A percentile compares a stretch with the other conserved stretches of the same genome.
Evolutionary conservation across 2,888 invertebrate genomes (phyloP).

Genomic region (Griposia aprilina): DNA sequence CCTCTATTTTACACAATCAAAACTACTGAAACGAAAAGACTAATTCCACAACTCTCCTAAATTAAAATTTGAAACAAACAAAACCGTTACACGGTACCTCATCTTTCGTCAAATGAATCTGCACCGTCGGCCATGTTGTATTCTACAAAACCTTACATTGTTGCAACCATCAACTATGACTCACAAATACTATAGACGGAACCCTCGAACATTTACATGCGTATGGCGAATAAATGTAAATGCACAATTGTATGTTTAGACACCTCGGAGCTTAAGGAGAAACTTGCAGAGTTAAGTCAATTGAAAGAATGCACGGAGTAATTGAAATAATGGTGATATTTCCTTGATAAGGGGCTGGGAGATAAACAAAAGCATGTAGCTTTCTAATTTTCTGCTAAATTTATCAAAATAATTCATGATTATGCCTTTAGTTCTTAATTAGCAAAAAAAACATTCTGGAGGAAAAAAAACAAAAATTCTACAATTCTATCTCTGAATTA

Average conservation of each 20-base stretch:
- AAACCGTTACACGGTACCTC: constrained; percentile 18
- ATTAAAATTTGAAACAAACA: constrained; percentile 40
- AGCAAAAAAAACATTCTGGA: background rate
- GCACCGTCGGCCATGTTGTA: constrained; percentile 30
- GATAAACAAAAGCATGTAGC: background rate
- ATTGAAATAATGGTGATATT: constrained; percentile 34
- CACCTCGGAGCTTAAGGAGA: constrained; percentile 47
- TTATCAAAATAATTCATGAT: background rate
- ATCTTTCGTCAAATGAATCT: constrained; percentile 27
- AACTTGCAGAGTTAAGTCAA: constrained; percentile 42
- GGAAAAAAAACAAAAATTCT: background rate
- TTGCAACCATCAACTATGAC: constrained; percentile 54
- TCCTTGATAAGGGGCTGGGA: background rate
- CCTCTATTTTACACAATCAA: background rate
- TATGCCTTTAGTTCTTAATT: background rate
- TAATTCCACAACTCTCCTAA: background rate
- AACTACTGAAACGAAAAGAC: background rate
- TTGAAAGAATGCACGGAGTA: constrained; percentile 46
- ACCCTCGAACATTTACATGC: constrained; percentile 60
- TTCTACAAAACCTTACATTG: constrained; percentile 51
- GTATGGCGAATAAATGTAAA: constrained; percentile 64
- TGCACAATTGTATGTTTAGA: constrained; percentile 59
- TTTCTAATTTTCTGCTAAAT: background rate
- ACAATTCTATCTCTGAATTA: too few species aligned
- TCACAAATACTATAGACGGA: constrained; percentile 52